Base-by-base conservation (phyloP, 2,797 vertebrate genomes). In the Chelon auratus region DNA sequence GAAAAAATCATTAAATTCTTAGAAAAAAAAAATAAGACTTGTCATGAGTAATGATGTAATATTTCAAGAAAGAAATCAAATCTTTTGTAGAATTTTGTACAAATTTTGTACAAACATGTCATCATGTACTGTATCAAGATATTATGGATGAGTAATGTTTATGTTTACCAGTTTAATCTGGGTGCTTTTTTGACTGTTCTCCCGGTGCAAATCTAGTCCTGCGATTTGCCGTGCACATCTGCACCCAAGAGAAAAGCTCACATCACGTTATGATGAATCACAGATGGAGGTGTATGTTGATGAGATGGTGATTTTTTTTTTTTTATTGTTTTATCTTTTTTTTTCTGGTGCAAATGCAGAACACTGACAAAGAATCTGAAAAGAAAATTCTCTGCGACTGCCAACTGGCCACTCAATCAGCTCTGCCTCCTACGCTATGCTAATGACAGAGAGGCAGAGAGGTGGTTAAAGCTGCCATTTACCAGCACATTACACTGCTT, bases 321-420 rank as follows among this genome's bases (percentile, higher is more conserved):
- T 37, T 33, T 39, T 33, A 33, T 33, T 22, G 22, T 22, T 22
- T 5, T 33, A 33, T 33, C 3, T 2, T 40, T 17, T 42, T 65
- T 58, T 48, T 59, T 60, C 18, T 68, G 14, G 12, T 77, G 55
- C 37, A 75, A 75, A 64, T 0, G 33, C 56, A 76, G 69, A 77
- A 78, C 81, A 83, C 14, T 68, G 81, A 83, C 62, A 79, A 91
- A 82, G 62, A 89, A 82, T 68, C 69, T 71, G 77, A 80, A 80
- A 83, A 84, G 70, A 86, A 80, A 82, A 72, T 57, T 84, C 59
- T 86, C 52, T 76, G 24, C 55, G 64, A 65, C 82, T 85, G 84
- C 89, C 89, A 89, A 90, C 82, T 89, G 88, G 87, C 88, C 86
- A 83, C 85, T 87, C 88, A 89, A 89, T 92, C 89, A 90, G 90